These are phyloP conservation scores for Merodon equestris DNA, from an alignment of 2,888 invertebrate species.

Conservation along the genomic window DNA sequence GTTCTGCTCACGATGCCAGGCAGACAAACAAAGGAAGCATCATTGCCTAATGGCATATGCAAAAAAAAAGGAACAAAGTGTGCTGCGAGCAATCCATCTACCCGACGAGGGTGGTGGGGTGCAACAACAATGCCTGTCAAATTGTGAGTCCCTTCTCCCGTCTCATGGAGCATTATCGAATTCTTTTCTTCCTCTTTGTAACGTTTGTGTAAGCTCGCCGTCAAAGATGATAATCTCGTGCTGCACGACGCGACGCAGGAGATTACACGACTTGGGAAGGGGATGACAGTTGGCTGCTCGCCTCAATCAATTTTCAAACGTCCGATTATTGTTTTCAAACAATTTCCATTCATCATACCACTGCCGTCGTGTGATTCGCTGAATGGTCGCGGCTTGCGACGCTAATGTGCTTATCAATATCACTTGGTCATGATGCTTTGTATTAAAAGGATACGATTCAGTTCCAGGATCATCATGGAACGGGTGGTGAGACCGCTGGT, in stretches of 20 bases:
- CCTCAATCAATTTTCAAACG: conserved; percentile 47
- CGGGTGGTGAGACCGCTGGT: too few species aligned
- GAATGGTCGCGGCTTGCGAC: conserved; percentile 36
- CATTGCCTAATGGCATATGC: conserved; percentile 64
- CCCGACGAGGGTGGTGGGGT: conserved; percentile 15
- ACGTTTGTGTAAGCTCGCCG: conserved; percentile 24
- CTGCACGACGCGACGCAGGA: conserved; percentile 29
- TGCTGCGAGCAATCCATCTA: too few species aligned
- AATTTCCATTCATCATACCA: conserved; percentile 58
- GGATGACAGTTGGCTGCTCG: conserved; percentile 35
- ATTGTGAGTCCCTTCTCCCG: conserved; percentile 51
- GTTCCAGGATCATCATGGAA: background rate
- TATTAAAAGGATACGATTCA: too few species aligned
- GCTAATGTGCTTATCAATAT: conserved; percentile 65
- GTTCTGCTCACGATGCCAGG: conserved; percentile 9
- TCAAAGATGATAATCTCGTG: conserved; percentile 39
- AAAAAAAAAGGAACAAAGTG: conserved; percentile 56
- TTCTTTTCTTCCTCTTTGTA: conserved; percentile 13
- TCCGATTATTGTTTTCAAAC: conserved; percentile 57
- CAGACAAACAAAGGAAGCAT: conserved; percentile 61
- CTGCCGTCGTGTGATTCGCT: conserved; percentile 2
- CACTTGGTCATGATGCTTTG: conserved; percentile 63
- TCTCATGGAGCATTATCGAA: conserved; percentile 44
- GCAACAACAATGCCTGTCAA: conserved; percentile 65
- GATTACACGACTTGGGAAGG: conserved; percentile 30